Conservation (phyloP, 37 sponge, comb jelly and placozoan genomes). For the Petrosia ficiformis region DNA sequence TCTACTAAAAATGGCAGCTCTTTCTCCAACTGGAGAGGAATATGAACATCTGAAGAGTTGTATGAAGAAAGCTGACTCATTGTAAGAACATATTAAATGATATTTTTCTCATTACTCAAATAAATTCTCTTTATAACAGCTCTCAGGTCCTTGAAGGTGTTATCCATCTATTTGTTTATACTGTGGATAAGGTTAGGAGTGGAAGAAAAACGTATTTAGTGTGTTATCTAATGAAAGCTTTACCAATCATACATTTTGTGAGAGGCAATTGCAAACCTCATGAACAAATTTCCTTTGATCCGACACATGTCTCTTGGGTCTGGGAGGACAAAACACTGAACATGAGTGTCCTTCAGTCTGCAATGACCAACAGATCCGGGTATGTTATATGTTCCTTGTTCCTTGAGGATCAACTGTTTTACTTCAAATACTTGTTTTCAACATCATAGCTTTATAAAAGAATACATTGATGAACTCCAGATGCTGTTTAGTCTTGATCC, state of each 20-base stretch:
- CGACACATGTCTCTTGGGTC: not conserved
- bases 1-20: too few species aligned
- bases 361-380: not conserved
- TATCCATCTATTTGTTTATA: not conserved
- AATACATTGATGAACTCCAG: not conserved
- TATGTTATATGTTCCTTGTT: too few species aligned
- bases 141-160: too few species aligned
- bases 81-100: too few species aligned
- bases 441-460: conserved; percentile 1
- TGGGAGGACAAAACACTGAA: not conserved
- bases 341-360: not conserved
- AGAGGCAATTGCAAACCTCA: not conserved
- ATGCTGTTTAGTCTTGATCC: conserved; percentile 19
- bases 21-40: too few species aligned
- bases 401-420: too few species aligned
- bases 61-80: too few species aligned
- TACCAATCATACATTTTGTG: not conserved
- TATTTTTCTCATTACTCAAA: too few species aligned
- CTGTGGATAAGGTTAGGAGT: not conserved
- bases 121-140: too few species aligned
- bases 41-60: too few species aligned
- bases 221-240: not conserved
- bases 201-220: not conserved
- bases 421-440: too few species aligned
- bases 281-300: not conserved